Evolutionary conservation across 2,888 invertebrate species (phyloP).

Genomic region (Mesorhabditis spiculigera): DNA sequence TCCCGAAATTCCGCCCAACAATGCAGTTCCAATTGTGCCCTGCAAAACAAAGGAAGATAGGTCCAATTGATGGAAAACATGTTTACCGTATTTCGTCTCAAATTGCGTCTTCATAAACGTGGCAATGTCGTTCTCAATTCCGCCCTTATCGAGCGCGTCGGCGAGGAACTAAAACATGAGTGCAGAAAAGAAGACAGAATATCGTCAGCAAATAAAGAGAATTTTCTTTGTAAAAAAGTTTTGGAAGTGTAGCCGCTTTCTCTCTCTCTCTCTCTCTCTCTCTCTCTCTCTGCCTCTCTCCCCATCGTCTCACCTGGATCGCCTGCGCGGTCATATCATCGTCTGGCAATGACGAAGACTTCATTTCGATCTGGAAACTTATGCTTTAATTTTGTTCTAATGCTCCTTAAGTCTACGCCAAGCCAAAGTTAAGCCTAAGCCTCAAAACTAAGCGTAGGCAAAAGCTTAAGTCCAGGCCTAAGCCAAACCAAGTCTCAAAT

Average conservation of each 20-base stretch:
- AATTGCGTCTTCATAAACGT: constrained; percentile 10
- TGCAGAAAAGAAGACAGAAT: no score
- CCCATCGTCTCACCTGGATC: neutral
- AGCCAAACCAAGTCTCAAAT: no score
- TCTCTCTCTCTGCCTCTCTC: no score
- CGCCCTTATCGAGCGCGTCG: constrained; percentile 27
- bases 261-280: no score
- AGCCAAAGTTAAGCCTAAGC: no score
- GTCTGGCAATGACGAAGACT: neutral
- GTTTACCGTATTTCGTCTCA: neutral
- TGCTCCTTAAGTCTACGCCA: no score
- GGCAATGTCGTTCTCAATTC: constrained; percentile 38
- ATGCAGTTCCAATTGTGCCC: constrained; percentile 29
- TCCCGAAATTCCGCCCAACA: constrained; percentile 34
- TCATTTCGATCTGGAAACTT: neutral
- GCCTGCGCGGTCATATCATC: neutral
- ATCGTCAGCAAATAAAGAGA: no score
- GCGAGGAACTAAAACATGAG: constrained; percentile 20
- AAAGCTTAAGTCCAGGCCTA: no score
- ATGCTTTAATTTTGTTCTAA: neutral
- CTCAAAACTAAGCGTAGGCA: no score
- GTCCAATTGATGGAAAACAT: no score
- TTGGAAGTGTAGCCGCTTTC: no score
- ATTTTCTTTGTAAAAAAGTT: no score
- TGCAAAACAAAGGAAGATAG: neutral